Evolutionary conservation across 2,113 vertebrate species (phyloP), one percentile per base, ranked within the genome.

Genomic region (Rhinichthys klamathensis): DNA sequence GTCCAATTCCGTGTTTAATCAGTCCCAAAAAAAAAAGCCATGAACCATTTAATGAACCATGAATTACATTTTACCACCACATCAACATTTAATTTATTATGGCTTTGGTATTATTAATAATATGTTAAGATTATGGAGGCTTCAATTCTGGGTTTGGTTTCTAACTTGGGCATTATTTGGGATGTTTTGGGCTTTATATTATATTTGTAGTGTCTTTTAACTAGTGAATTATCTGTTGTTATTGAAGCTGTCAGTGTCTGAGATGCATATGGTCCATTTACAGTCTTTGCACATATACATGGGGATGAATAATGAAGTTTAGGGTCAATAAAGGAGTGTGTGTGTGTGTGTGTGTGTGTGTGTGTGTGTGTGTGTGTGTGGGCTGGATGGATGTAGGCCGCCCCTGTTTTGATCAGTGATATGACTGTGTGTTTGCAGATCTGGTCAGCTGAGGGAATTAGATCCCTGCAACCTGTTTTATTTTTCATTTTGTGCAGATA

Each of bases 391-490:
- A 18, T 75, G 72, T 75, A 75, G 69, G 72, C 72, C 44, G 25
- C n/a, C n/a, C 63, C 72, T 79, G 77, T 44, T 79, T 79, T 79
- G 56, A 54, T 56, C 49, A 21, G 75, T 80, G 77, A 35, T 41
- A 16, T 61, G 35, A 9, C 1, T 51, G 44, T 51, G 44, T 80
- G 56, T 16, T 3, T 51, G 73, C 2, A 7, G n/a, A 12, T 80
- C 56, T 2, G 38, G 60, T 67, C 79, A 81, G 77, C 79, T 21
- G 60, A 49, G 38, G 79, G 60, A 79, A 61, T 81, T 46, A 67
- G 60, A 67, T 81, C 16, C 61, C 32, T 44, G 21, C 32, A 16
- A 13, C 51, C 51, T 61, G 12, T 61, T 79, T 60, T 79, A 8
- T 79, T 56, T 35, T 79, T 58, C 8, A 60, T 38, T 58, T 79